A percentile compares a stretch with the other conserved stretches of the same genome.
These are phyloP conservation scores for Alentia gelatinosa DNA, from an alignment of 2,888 invertebrate species.

Conservation along the genomic window DNA sequence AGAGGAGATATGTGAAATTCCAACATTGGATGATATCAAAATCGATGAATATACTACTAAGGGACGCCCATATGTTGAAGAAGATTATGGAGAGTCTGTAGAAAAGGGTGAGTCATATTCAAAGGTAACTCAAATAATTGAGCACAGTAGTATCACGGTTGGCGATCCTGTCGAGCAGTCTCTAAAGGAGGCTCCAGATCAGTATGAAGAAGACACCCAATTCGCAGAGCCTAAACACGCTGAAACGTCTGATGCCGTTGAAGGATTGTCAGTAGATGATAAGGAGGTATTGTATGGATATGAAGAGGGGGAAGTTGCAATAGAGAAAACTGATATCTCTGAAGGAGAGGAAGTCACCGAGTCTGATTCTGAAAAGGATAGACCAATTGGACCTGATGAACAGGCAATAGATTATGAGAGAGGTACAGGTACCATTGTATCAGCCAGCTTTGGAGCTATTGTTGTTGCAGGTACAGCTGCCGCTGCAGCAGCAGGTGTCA, in stretches of 20 bases:
- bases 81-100: not conserved
- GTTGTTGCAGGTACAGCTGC: not conserved
- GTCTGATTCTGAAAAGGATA: conserved; percentile 10
- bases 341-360: conserved; percentile 37
- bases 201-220: conserved; percentile 21
- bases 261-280: conserved; percentile 31
- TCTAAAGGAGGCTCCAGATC: conserved; percentile 19
- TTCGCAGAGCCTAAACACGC: not conserved
- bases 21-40: not conserved
- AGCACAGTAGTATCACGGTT: conserved; percentile 1
- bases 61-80: not conserved
- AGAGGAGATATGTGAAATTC: conserved; percentile 28
- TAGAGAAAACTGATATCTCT: conserved; percentile 9
- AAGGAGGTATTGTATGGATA: conserved; percentile 28
- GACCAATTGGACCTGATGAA: not conserved
- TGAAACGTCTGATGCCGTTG: not conserved
- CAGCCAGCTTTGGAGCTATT: not conserved
- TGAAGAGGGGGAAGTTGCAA: conserved; percentile 28
- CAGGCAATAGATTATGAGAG: not conserved
- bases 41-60: not conserved
- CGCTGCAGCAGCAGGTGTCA: not conserved
- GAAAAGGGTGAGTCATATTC: not conserved
- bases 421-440: not conserved
- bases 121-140: not conserved
- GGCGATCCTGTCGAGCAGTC: not conserved